Base-by-base conservation (phyloP, 2,113 vertebrate species). In the Brienomyrus brachyistius region DNA sequence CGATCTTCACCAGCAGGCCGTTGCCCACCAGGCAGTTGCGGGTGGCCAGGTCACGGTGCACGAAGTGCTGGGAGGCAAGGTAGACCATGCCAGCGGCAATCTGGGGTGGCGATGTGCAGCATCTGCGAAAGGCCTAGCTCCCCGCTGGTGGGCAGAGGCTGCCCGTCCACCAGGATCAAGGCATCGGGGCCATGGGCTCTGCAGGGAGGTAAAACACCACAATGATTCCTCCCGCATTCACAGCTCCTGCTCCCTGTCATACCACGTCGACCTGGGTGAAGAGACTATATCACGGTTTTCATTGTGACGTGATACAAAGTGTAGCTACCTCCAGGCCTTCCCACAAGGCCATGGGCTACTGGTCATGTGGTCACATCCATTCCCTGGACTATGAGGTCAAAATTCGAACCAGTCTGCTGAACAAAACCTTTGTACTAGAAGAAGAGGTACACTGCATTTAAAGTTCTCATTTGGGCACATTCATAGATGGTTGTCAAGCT, bases 171-270 rank as follows among this genome's bases (percentile, higher is more conserved):
- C n/a, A 99, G 96, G 93, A 99, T 98, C 96, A 97, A 95, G 0
- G 98, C 98, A 5, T 99, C 98, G 3, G 98, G 98, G 17, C 98
- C 98, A 0, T 99, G 98, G 90, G 98, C 98, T 97, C 98, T 99
- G 90, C 0, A 15, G 88, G 88, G 87, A 85, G n/a, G 48, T n/a
- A 62, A 56, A n/a, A 50, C 23, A 40, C 11, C 27, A 52, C 0
- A 6, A 27, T 35, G 35, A n/a, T 27, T 45, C 43, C 80, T 45
- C 21, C 80, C 1, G 15, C 40, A 40, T 1, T 82, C 43, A 45
- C 17, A 19, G 77, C 43, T 83, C 6, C 35, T 0, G 31, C 35
- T 83, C 80, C 0, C 40, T 47, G 45, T 43, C 80, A 43, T 23
- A 40, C 27, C 77, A 82, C 15, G 1, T 5, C n/a, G 3, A 45